These are phyloP conservation scores for Porites lobata DNA, from an alignment of 92 coral and sea anemone genomes.

Conservation along the genomic window DNA sequence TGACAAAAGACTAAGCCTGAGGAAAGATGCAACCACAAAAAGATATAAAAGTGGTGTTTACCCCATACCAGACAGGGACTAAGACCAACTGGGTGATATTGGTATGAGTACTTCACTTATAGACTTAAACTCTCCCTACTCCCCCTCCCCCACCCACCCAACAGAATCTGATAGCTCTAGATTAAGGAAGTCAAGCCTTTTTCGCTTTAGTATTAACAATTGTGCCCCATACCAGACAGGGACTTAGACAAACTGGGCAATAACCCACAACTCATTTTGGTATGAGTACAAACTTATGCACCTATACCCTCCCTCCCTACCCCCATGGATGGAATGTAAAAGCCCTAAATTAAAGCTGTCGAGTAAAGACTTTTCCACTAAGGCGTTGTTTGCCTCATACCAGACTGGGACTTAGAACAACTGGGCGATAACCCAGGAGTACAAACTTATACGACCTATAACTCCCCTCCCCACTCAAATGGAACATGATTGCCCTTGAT, in stretches of 20 bases:
- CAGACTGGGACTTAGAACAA: neutral
- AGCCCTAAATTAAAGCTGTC: neutral
- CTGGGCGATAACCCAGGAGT: constrained; percentile 6
- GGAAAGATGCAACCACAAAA: neutral
- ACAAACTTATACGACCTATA: no score
- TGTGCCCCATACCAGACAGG: neutral
- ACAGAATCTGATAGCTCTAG: no score
- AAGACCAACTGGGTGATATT: no score
- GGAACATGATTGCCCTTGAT: no score
- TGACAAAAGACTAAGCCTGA: neutral
- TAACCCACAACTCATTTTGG: neutral
- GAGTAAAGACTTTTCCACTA: neutral
- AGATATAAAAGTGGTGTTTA: neutral
- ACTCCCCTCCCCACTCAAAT: no score
- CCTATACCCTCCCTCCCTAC: neutral
- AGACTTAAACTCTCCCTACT: no score
- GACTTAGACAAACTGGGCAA: neutral
- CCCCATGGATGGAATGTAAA: neutral
- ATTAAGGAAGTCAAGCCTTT: no score
- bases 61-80: no score
- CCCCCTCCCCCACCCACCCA: no score
- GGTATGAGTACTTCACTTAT: no score
- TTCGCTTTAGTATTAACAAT: no score
- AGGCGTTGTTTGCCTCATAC: neutral
- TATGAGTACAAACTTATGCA: neutral